Conservation (phyloP, 2,888 invertebrate genomes). For the Lasioglossum figueresi region DNA sequence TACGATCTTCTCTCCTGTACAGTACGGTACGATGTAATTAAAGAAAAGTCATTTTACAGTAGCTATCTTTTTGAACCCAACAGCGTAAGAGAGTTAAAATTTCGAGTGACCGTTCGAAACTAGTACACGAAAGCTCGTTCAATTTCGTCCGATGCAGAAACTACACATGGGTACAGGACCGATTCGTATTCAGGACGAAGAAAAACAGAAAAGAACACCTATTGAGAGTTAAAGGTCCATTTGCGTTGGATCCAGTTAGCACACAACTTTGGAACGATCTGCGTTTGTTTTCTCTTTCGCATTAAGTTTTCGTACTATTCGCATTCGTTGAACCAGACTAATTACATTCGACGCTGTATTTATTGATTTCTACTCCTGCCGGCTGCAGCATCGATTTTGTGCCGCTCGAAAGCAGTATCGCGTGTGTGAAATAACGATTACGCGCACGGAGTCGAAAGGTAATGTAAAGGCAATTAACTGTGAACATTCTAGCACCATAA, state of each 20-base stretch:
- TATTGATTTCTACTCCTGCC: neutral
- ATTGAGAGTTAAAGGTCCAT: neutral
- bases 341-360: neutral
- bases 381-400: neutral
- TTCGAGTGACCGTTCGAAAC: neutral
- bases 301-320: neutral
- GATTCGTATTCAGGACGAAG: neutral
- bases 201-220: neutral
- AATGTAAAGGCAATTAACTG: constrained; percentile 22
- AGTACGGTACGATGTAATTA: neutral
- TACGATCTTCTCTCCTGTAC: too few relatives aligned
- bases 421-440: constrained; percentile 9
- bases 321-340: neutral
- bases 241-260: neutral
- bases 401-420: neutral
- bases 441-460: constrained; percentile 4
- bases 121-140: neutral
- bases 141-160: neutral
- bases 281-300: neutral
- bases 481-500: neutral
- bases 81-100: neutral
- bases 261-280: neutral
- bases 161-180: neutral
- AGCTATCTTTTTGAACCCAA: neutral
- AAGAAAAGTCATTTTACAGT: neutral